These are phyloP conservation scores for Sphaerophoria taeniata DNA, from an alignment of 2,888 invertebrate genomes.

Conservation along the genomic window DNA sequence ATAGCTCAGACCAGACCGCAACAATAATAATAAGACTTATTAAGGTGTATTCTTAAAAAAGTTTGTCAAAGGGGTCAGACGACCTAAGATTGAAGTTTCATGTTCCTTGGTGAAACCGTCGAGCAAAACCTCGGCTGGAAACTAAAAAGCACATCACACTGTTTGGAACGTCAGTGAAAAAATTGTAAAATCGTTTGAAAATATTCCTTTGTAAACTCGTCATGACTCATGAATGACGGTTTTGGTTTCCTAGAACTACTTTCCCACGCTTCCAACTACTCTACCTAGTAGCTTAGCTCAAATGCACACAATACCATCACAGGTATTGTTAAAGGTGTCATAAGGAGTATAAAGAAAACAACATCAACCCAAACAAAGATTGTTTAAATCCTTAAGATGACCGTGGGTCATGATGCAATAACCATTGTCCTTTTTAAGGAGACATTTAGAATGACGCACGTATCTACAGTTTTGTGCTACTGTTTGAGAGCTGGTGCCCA, in stretches of 20 bases:
- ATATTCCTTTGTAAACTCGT: not conserved
- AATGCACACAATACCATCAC: not conserved
- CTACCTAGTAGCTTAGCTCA: not conserved
- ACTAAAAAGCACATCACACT: too few relatives aligned
- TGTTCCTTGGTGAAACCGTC: too few relatives aligned
- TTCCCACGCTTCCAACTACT: slow-evolving; percentile 27
- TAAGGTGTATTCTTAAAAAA: too few relatives aligned
- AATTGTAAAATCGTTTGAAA: not conserved
- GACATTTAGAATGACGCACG: slow-evolving; percentile 5
- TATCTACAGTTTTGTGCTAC: slow-evolving; percentile 19
- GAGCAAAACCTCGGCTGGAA: too few relatives aligned
- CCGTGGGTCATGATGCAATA: slow-evolving; percentile 53
- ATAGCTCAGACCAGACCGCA: too few relatives aligned
- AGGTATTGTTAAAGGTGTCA: slow-evolving; percentile 38
- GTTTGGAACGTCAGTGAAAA: too few relatives aligned
- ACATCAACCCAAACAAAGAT: slow-evolving; percentile 34
- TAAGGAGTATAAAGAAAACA: slow-evolving; percentile 17
- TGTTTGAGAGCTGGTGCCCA: slow-evolving; percentile 21
- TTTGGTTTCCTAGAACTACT: slow-evolving; percentile 13
- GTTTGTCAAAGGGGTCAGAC: too few relatives aligned
- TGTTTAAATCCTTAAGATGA: slow-evolving; percentile 41
- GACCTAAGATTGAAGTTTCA: too few relatives aligned
- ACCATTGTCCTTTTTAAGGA: slow-evolving; percentile 19
- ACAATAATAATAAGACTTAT: too few relatives aligned
- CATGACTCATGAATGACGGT: not conserved